These are phyloP conservation scores for Paraescarpia echinospica DNA, from an alignment of 1,140 invertebrate genomes.

Conservation along the genomic window DNA sequence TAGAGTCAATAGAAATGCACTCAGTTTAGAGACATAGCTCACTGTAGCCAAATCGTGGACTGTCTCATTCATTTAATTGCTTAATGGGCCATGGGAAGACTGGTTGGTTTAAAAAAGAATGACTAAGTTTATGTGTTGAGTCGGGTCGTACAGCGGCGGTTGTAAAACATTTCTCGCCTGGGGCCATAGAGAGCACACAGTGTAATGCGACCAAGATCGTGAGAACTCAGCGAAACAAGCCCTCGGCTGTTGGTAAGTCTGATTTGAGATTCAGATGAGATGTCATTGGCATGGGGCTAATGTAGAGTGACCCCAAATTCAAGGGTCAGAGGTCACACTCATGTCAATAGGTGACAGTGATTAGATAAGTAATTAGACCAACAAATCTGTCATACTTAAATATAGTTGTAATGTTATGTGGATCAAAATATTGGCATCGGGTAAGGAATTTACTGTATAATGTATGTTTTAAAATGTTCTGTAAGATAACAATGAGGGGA, in stretches of 20 bases:
- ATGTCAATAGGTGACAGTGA: background rate
- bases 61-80: background rate
- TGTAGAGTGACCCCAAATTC: background rate
- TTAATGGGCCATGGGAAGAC: background rate
- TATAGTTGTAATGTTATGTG: background rate
- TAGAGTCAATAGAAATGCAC: background rate
- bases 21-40: background rate
- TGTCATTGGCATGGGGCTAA: background rate
- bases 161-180: background rate
- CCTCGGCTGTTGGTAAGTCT: background rate
- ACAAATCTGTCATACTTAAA: background rate
- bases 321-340: background rate
- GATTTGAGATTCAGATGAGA: slow-evolving; percentile 5
- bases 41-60: background rate
- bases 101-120: background rate
- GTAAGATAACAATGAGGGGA: background rate
- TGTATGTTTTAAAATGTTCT: no score
- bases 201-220: background rate
- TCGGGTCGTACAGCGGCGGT: background rate
- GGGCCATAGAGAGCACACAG: background rate
- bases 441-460: background rate
- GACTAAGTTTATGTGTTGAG: background rate
- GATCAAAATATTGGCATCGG: background rate
- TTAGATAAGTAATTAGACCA: background rate
- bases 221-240: background rate